Conservation (phyloP, 2,797 vertebrate species). For the Zenarchopterus dispar region DNA sequence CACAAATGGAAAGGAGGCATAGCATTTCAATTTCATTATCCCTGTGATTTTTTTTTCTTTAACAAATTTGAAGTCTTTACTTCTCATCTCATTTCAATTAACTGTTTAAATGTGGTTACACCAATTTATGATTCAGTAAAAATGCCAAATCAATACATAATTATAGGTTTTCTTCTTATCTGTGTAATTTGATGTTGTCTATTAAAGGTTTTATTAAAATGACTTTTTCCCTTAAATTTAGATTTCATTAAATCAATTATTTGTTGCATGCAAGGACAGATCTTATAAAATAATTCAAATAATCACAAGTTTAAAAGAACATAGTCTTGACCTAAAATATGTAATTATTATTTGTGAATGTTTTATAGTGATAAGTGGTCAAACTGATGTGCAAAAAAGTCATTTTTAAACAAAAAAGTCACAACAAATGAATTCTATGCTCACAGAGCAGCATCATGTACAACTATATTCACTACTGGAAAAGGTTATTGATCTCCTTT, state of each 20-base stretch:
- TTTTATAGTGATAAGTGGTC: too few relatives aligned
- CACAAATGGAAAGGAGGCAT: not conserved
- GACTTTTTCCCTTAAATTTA: not conserved
- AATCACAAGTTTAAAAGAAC: not conserved
- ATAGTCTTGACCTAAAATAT: too few relatives aligned
- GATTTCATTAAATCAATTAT: not conserved
- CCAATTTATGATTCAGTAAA: not conserved
- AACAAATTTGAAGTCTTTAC: not conserved
- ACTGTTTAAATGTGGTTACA: not conserved
- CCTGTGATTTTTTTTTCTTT: not conserved
- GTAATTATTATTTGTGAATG: too few relatives aligned
- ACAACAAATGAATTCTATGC: too few relatives aligned
- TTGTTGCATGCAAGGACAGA: not conserved
- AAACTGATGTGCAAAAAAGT: too few relatives aligned
- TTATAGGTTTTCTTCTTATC: not conserved
- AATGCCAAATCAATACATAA: not conserved
- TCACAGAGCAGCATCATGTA: too few relatives aligned
- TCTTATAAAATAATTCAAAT: not conserved
- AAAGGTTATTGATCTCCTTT: too few relatives aligned
- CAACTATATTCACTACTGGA: too few relatives aligned
- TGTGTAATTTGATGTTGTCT: not conserved
- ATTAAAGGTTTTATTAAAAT: not conserved
- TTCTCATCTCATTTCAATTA: too few relatives aligned
- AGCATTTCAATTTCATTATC: not conserved
- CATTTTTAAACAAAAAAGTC: too few relatives aligned